phyloP scores from a whole-genome alignment of 2,797 vertebrate genomes.

The Macropodus opercularis region DNA sequence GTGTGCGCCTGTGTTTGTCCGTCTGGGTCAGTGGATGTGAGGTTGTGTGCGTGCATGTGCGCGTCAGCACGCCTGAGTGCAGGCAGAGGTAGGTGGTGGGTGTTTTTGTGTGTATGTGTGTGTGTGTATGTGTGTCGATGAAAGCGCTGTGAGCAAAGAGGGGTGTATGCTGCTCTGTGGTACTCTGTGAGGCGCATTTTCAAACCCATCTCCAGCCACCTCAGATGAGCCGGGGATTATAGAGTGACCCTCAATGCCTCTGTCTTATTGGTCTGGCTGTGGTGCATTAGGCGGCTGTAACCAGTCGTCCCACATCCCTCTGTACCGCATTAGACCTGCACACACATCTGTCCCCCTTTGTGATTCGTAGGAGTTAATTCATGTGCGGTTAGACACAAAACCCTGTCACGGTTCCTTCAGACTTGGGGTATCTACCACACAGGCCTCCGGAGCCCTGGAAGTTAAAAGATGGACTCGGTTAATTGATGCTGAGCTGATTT shows the following conservation, averaged over 20 bases:
- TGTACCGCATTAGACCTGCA: constrained; percentile 32
- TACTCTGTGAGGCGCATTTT: constrained; percentile 88
- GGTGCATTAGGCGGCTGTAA: constrained; percentile 94
- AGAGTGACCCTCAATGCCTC: constrained; percentile 96
- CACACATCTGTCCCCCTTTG: constrained; percentile 10
- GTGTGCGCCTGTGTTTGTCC: constrained; percentile 70
- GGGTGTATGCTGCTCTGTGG: constrained; percentile 50
- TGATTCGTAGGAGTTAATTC: constrained; percentile 27
- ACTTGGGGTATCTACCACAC: too few species aligned
- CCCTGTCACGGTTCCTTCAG: background rate
- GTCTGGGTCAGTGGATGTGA: constrained; percentile 72
- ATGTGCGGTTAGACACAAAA: background rate
- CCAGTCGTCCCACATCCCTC: constrained; percentile 82
- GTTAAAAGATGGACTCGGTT: constrained; percentile 50
- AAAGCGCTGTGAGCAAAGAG: constrained; percentile 30
- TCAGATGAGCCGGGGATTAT: constrained; percentile 98
- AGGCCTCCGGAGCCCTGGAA: background rate
- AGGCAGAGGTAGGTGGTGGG: constrained; percentile 42
- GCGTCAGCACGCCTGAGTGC: constrained; percentile 61
- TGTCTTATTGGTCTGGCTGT: constrained; percentile 96
- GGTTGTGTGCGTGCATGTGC: constrained; percentile 18
- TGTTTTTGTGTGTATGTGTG: constrained; percentile 50
- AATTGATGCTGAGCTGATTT: constrained; percentile 25
- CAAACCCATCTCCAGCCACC: constrained; percentile 93
- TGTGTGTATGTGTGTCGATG: constrained; percentile 52